Evolutionary conservation across 1,140 invertebrate genomes (phyloP), one percentile per base, ranked within the genome.

Genomic region (Heterodera schachtii): DNA sequence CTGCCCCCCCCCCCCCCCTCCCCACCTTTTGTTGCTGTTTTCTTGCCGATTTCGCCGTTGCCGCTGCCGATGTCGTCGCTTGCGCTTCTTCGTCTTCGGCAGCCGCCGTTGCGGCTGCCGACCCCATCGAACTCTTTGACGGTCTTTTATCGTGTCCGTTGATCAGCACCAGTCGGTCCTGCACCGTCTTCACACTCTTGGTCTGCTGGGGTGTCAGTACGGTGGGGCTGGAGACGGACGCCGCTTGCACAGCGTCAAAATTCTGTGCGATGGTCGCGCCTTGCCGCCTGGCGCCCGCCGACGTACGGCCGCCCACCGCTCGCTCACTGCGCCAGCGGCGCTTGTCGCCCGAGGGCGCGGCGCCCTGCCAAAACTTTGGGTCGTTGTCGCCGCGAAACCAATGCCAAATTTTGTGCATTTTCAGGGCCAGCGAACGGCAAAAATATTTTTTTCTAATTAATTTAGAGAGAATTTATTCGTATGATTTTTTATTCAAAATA

Each of bases 331-430:
- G 66, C 76, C 76, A 78, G 21, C 64, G 76, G 21, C 66, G 52
- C 11, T 70, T 78, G 70, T 52, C 66, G 44, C 57, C 3, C 44
- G 47, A 43, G 64, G 47, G 43, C 21, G 47, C 70, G 19, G 4
- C 70, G 9, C 5, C 19, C 2, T 64, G 31, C n/a, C 49, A 43
- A 13, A 69, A 44, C 52, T 19, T 46, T 3, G 74, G 43, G 64
- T 67, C 70, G 49, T 78, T 78, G 19, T 78, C 76, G 19, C 57
- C 76, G 7, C 76, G 76, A 16, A 78, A n/a, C 76, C 76, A 78
- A 3, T 78, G 64, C 21, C 52, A 78, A 41, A 78, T 43, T 70
- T 78, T 78, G 21, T 78, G 60, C 76, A 78, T 78, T 46, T 78
- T 4, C n/a, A n/a, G n/a, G n/a, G n/a, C n/a, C n/a, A n/a, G n/a